phyloP scores from a whole-genome alignment of 2,888 invertebrate species.

The Metopia argyrocephala region DNA sequence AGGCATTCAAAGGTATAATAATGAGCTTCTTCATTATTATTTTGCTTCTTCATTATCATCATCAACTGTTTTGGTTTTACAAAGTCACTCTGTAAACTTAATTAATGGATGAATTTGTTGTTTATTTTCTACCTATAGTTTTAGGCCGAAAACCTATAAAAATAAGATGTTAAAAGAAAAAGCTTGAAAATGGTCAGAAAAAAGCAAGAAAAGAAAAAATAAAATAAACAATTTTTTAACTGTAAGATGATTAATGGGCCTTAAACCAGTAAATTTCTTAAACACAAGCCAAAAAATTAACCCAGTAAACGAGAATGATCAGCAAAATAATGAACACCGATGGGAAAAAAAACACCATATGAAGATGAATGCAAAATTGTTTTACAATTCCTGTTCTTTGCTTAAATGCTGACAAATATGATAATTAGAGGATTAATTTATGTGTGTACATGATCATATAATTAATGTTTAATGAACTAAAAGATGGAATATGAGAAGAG shows the following conservation, averaged over 20 bases:
- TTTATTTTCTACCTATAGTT: conserved; percentile 19
- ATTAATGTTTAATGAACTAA: conserved; percentile 26
- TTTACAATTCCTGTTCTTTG: conserved; percentile 4
- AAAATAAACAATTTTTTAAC: background rate
- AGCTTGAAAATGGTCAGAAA: background rate
- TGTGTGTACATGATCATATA: conserved; percentile 23
- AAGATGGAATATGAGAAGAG: background rate
- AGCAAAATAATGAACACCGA: background rate
- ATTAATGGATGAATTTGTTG: conserved; percentile 41
- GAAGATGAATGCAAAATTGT: background rate
- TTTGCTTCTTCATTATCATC: conserved; percentile 48
- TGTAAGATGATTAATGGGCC: conserved; percentile 48
- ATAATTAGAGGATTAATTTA: conserved; percentile 35
- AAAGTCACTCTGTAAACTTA: conserved; percentile 38
- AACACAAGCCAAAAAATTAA: background rate
- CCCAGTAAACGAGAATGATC: background rate
- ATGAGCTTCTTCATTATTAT: too few relatives aligned
- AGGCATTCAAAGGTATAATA: too few relatives aligned
- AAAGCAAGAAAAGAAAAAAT: conserved; percentile 21
- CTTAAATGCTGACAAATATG: conserved; percentile 22
- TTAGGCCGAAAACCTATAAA: conserved; percentile 1
- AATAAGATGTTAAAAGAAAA: background rate
- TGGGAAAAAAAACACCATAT: background rate
- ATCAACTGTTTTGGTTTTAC: conserved; percentile 41
- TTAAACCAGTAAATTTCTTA: background rate